Percentiles rank a stretch among this genome's conserved stretches.
Evolutionary conservation across 2,113 vertebrate species (phyloP).

Genomic region (Vidua chalybeata): DNA sequence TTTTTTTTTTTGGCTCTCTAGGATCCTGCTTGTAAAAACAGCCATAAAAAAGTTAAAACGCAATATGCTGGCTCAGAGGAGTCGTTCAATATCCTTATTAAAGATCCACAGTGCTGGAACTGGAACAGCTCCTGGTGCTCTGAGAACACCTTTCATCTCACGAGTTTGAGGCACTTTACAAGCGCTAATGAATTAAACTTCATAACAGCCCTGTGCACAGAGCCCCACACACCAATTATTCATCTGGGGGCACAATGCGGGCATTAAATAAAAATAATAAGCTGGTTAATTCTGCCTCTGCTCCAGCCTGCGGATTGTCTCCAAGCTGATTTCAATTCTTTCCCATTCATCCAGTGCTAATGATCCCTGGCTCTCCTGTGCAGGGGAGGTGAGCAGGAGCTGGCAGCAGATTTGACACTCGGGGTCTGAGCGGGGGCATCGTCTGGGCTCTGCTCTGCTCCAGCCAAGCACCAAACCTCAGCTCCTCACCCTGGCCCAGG

Average conservation of each 20-base stretch:
- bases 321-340: not conserved
- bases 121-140: conserved; percentile 19
- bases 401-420: not conserved
- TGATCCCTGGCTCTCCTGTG: not conserved
- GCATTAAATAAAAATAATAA: conserved; percentile 59
- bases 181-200: conserved; percentile 50
- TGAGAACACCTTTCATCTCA: conserved; percentile 56
- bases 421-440: not conserved
- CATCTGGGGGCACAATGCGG: not conserved
- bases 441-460: not conserved
- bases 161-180: conserved; percentile 11
- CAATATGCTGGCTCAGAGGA: conserved; percentile 41
- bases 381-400: not conserved
- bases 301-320: not conserved
- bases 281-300: conserved; percentile 33
- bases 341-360: not conserved
- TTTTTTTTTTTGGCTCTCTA: not conserved
- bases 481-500: not conserved
- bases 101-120: not conserved
- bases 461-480: not conserved
- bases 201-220: not conserved
- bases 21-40: conserved; percentile 17
- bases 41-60: conserved; percentile 33
- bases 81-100: conserved; percentile 38
- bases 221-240: conserved; percentile 6